These are phyloP conservation scores for Perca flavescens DNA, from an alignment of 2,113 vertebrate species.

Conservation along the genomic window DNA sequence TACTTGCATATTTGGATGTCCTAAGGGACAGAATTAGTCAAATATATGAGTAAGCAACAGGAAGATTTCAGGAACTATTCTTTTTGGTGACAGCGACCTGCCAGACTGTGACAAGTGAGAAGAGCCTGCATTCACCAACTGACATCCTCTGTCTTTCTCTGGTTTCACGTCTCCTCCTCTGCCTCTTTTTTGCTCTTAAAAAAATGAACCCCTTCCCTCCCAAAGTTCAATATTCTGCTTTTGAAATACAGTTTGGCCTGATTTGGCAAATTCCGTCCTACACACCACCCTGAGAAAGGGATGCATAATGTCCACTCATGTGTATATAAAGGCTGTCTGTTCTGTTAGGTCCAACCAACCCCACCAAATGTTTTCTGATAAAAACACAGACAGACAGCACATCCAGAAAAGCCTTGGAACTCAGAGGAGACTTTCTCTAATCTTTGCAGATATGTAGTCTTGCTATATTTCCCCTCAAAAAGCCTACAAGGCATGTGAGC, in stretches of 20 bases:
- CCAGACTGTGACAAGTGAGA: slow-evolving; percentile 56
- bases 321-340: not conserved
- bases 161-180: slow-evolving; percentile 11
- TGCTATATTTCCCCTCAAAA: slow-evolving; percentile 19
- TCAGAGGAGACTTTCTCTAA: slow-evolving; percentile 10
- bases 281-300: not conserved
- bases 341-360: not conserved
- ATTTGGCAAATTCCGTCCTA: no score
- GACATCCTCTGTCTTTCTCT: slow-evolving; percentile 40
- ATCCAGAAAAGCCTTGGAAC: not conserved
- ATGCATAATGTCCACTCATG: not conserved
- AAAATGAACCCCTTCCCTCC: not conserved
- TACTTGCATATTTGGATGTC: slow-evolving; percentile 37
- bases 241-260: slow-evolving; percentile 11
- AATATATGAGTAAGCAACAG: slow-evolving; percentile 15
- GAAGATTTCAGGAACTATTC: slow-evolving; percentile 30
- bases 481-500: not conserved
- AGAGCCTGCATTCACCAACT: slow-evolving; percentile 55
- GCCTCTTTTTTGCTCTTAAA: slow-evolving; percentile 9
- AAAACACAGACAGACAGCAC: slow-evolving; percentile 10
- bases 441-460: slow-evolving; percentile 24
- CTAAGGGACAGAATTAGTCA: slow-evolving; percentile 48
- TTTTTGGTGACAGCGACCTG: slow-evolving; percentile 45
- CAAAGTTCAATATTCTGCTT: not conserved
- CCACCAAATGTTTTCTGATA: slow-evolving; percentile 22